These are phyloP conservation scores for Leucoraja erinaceus DNA, from an alignment of 2,113 vertebrate genomes.

Conservation along the genomic window DNA sequence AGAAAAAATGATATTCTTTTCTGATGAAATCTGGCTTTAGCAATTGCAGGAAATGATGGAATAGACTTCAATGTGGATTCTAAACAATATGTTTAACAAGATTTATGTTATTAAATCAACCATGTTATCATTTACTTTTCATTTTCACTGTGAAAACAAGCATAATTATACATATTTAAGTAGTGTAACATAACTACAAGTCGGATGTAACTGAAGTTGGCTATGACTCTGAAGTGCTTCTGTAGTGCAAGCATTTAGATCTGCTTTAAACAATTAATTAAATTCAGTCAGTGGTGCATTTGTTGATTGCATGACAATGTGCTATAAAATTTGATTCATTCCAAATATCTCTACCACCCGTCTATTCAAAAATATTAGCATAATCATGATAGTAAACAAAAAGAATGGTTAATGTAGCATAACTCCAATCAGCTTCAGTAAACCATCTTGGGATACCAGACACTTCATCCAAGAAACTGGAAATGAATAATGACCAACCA, in stretches of 20 bases:
- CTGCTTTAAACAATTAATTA: not conserved
- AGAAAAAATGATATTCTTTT: not conserved
- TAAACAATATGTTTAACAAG: not conserved
- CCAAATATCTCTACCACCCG: not conserved
- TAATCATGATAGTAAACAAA: not conserved
- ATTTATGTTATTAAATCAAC: not conserved
- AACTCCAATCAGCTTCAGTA: not conserved
- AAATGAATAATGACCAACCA: not conserved
- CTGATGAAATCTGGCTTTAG: not conserved
- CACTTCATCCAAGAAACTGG: not conserved
- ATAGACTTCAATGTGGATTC: not conserved
- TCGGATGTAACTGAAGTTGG: not conserved
- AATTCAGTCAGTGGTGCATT: constrained; percentile 10
- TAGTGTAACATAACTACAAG: not conserved
- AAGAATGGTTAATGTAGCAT: not conserved
- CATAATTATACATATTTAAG: not conserved
- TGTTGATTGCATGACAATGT: constrained; percentile 15
- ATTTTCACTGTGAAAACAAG: not conserved
- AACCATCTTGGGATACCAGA: not conserved
- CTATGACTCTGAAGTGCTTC: not conserved
- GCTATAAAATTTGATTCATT: too few species aligned
- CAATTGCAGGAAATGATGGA: not conserved
- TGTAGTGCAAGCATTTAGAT: not conserved
- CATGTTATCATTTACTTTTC: not conserved
- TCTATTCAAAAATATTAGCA: not conserved